Conservation (phyloP, 2,113 vertebrate species). For the Pseudorasbora parva region DNA sequence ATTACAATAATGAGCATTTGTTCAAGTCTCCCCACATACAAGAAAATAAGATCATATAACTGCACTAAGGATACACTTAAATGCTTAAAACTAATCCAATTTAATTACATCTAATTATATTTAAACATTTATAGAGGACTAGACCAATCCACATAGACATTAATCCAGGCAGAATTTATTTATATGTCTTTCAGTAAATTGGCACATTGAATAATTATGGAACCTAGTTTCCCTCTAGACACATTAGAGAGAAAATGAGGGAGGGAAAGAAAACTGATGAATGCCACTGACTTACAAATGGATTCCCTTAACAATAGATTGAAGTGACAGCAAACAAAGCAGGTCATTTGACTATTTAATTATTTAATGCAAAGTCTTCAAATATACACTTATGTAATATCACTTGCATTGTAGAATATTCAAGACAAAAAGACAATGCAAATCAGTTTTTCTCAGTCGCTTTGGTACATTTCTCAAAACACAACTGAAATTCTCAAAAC, state of each 20-base stretch:
- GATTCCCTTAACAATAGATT: conserved; percentile 59
- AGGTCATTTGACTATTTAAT: background rate
- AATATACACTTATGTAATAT: background rate
- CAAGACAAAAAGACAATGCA: no score
- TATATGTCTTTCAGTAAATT: conserved; percentile 84
- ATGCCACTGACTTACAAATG: conserved; percentile 65
- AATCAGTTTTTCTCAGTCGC: no score
- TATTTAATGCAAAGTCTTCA: background rate
- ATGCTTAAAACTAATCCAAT: background rate
- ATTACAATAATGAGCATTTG: background rate
- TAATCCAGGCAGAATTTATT: conserved; percentile 74
- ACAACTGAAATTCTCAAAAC: no score
- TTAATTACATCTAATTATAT: background rate
- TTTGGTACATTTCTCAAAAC: no score
- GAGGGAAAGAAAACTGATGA: conserved; percentile 35
- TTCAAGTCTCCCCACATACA: conserved; percentile 7
- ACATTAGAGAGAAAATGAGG: background rate
- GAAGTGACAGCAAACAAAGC: conserved; percentile 52
- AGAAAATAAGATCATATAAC: background rate
- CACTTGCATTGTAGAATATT: background rate
- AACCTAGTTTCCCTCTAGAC: conserved; percentile 60
- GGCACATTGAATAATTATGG: conserved; percentile 62
- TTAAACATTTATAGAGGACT: conserved; percentile 33
- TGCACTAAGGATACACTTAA: background rate
- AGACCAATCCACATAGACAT: conserved; percentile 37